These are phyloP conservation scores for Amblyornis subalaris DNA, from an alignment of 2,113 vertebrate genomes.

Conservation along the genomic window DNA sequence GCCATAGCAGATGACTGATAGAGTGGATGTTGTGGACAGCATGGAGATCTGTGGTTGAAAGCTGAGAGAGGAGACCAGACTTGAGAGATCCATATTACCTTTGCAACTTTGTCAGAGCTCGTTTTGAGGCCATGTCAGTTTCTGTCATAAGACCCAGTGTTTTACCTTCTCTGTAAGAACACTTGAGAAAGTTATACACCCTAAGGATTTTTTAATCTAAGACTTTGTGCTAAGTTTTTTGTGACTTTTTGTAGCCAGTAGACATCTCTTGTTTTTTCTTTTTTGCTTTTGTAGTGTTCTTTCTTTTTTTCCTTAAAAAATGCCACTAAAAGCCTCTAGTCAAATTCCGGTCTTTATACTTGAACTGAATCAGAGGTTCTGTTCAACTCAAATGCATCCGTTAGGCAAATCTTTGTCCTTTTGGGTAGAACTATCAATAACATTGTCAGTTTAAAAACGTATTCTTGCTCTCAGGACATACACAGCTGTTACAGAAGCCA, in stretches of 20 bases:
- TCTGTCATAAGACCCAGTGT: fast-evolving
- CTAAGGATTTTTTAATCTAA: not conserved
- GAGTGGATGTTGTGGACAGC: not conserved
- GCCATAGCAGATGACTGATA: not conserved
- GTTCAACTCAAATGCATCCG: not conserved
- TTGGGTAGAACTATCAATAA: not conserved
- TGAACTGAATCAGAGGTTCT: not conserved
- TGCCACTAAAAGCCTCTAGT: not conserved
- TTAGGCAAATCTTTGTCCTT: not conserved
- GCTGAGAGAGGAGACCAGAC: not conserved
- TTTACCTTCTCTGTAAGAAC: not conserved
- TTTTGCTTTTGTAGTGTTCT: not conserved
- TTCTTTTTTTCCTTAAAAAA: not conserved
- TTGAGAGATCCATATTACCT: not conserved
- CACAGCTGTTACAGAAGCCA: not conserved
- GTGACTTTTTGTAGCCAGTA: not conserved
- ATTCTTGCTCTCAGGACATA: not conserved
- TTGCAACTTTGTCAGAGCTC: not conserved
- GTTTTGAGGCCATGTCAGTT: not conserved
- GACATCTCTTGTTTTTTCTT: not conserved
- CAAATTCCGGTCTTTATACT: not conserved
- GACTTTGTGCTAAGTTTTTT: not conserved
- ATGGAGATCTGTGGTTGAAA: not conserved
- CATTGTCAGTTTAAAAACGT: not conserved
- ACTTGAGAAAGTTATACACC: not conserved